phyloP scores from a whole-genome alignment of 1,140 invertebrate genomes.

The Ceratitis capitata region DNA sequence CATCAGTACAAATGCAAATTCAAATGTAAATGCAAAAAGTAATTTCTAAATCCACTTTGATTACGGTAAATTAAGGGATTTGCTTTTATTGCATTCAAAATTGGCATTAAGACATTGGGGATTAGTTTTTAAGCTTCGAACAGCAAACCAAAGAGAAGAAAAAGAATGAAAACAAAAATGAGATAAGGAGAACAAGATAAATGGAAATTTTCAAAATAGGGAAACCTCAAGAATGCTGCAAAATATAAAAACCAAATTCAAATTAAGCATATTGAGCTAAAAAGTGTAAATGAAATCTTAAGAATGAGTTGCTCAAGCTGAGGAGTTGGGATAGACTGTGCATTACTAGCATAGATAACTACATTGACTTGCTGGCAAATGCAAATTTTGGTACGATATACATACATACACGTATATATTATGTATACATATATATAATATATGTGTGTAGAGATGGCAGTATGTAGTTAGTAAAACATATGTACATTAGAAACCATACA shows the following conservation, averaged over 20 bases:
- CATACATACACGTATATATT: too few relatives aligned
- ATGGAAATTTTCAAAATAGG: background rate
- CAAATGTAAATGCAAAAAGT: too few relatives aligned
- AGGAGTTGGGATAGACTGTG: background rate
- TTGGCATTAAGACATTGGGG: background rate
- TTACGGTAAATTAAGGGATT: background rate
- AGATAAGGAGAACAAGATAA: background rate
- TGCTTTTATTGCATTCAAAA: background rate
- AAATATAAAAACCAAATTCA: constrained; percentile 29
- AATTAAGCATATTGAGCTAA: constrained; percentile 13
- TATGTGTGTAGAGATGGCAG: too few relatives aligned
- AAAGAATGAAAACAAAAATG: background rate
- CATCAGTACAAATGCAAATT: too few relatives aligned
- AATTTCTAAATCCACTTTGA: background rate
- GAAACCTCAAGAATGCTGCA: background rate
- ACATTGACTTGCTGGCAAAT: background rate
- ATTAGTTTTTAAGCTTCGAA: background rate
- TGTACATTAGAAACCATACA: background rate
- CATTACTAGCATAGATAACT: background rate
- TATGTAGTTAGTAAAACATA: too few relatives aligned
- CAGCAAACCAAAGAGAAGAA: background rate
- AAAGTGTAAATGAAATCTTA: constrained; percentile 9
- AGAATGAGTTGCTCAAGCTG: background rate
- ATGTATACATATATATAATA: too few relatives aligned
- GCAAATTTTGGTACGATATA: too few relatives aligned